Evolutionary conservation across 2,113 vertebrate genomes (phyloP).

Genomic region (Pantherophis guttatus): DNA sequence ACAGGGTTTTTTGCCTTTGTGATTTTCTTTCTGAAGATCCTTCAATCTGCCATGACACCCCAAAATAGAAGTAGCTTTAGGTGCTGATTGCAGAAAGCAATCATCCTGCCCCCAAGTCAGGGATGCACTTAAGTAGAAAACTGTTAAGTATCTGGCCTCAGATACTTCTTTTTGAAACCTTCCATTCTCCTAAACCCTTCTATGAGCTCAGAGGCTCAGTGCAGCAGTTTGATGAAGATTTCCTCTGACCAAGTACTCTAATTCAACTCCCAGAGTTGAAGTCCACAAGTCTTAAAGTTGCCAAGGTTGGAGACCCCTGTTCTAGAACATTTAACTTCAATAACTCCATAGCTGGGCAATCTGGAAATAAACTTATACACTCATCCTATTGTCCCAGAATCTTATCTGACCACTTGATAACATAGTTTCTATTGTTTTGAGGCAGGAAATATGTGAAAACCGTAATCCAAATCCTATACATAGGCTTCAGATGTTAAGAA

Average conservation of each 20-base stretch:
- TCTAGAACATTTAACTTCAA: background rate
- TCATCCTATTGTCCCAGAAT: background rate
- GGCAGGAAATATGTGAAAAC: background rate
- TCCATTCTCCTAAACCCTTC: background rate
- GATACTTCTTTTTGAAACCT: background rate
- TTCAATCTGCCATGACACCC: background rate
- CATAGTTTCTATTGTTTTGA: background rate
- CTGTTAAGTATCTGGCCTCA: background rate
- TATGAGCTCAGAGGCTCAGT: background rate
- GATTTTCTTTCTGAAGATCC: background rate
- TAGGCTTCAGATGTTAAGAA: background rate
- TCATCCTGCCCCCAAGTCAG: background rate
- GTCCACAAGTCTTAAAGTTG: no score
- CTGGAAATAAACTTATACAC: background rate
- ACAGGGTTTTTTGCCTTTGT: background rate
- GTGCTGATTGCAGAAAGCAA: background rate
- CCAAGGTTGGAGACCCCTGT: background rate
- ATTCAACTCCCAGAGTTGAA: no score
- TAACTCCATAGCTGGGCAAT: background rate
- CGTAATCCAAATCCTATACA: background rate
- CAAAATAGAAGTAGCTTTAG: background rate
- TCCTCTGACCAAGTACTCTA: background rate
- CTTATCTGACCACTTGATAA: background rate
- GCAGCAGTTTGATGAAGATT: background rate
- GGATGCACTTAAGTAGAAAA: background rate